Evolutionary conservation across 2,888 invertebrate genomes (phyloP).

Genomic region (Microctonus hyperodae): DNA sequence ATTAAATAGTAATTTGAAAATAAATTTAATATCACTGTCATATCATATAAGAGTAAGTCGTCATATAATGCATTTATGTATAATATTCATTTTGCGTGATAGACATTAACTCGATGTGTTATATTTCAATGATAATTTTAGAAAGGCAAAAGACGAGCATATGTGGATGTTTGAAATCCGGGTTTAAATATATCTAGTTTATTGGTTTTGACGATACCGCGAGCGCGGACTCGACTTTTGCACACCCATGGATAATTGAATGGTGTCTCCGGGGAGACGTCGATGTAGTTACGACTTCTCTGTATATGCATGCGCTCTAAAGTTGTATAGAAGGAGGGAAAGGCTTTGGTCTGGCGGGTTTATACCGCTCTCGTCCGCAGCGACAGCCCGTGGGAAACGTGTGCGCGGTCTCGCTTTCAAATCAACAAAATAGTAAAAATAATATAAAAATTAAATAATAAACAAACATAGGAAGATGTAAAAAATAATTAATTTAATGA

Average conservation of each 20-base stretch:
- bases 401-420: conserved; percentile 8
- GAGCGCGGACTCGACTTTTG: conserved; percentile 30
- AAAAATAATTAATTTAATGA: conserved; percentile 18
- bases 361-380: conserved; percentile 23
- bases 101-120: conserved; percentile 14
- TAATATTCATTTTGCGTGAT: too few species aligned
- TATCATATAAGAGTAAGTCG: too few species aligned
- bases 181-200: conserved; percentile 41
- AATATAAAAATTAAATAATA: neutral
- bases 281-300: conserved; percentile 33
- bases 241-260: conserved; percentile 38
- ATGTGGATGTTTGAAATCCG: conserved; percentile 19
- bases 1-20: neutral
- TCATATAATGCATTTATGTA: too few species aligned
- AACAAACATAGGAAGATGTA: neutral
- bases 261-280: conserved; percentile 38
- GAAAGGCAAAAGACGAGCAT: conserved; percentile 22
- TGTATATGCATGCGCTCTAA: conserved; percentile 10
- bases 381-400: conserved; percentile 42
- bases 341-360: conserved; percentile 21
- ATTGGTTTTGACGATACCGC: conserved; percentile 42
- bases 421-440: neutral
- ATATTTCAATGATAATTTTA: conserved; percentile 23
- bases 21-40: conserved; percentile 9
- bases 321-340: conserved; percentile 23